These are phyloP conservation scores for Athetis lepigone DNA, from an alignment of 2,888 invertebrate species.

Conservation along the genomic window DNA sequence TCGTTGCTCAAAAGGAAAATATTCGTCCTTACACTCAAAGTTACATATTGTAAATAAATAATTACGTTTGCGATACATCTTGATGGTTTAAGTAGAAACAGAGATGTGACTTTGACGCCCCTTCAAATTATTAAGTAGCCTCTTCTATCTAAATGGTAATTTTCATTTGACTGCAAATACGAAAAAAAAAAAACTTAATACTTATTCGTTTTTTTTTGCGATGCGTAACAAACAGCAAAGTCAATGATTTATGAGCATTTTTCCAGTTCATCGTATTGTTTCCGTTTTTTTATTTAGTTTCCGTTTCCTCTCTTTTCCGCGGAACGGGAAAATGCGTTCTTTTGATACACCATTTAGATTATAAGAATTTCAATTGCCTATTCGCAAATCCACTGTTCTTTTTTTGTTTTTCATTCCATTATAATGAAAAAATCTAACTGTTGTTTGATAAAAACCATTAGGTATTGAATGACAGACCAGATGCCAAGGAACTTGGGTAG, in stretches of 20 bases:
- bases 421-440: background rate
- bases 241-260: constrained; percentile 2
- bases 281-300: constrained; percentile 4
- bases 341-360: constrained; percentile 1
- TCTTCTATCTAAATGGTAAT: too few relatives aligned
- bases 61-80: too few relatives aligned
- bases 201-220: constrained; percentile 1
- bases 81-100: too few relatives aligned
- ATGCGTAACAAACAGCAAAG: background rate
- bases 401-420: background rate
- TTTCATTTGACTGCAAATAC: too few relatives aligned
- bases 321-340: constrained; percentile 21
- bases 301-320: background rate
- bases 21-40: too few relatives aligned
- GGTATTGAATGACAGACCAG: too few relatives aligned
- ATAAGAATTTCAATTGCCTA: background rate
- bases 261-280: background rate
- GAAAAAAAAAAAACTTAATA: background rate
- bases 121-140: background rate
- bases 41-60: too few relatives aligned
- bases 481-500: too few relatives aligned
- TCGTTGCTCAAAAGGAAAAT: too few relatives aligned
- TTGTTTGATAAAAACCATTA: too few relatives aligned
- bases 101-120: too few relatives aligned
- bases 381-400: background rate